Evolutionary conservation across 1,140 invertebrate genomes (phyloP), one percentile per base, ranked within the genome.

Genomic region (Pygmarrhopalites habei): DNA sequence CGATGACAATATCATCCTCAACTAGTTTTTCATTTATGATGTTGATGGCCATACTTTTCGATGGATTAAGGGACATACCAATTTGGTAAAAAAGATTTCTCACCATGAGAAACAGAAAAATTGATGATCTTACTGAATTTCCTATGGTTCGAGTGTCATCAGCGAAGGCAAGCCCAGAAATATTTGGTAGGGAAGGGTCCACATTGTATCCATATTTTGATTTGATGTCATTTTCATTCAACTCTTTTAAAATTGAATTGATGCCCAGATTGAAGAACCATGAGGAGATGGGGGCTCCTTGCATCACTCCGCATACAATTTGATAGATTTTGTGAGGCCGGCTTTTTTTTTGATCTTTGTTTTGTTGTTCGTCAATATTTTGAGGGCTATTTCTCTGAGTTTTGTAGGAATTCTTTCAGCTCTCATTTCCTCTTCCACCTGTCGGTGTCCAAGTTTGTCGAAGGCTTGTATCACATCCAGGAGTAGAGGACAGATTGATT

Each of bases 151-250:
- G 2, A 2, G 30, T 57, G 53, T 57, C 53, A 23, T 57, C 53
- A 4, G 19, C 53, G 25, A 39, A 57, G 5, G 32, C 5, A 15
- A 35, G 32, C 5, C 32, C 5, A 7, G 32, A 35, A 15, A 35
- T 35, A 15, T 39, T 19, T 28, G 7, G 19, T 19, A 2, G 41
- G n/a, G 4, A 17, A 23, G 4, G 2, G 17, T 29, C 7, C 17
- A 55, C 14, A 5, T 32, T 14, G 35, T 21, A 55, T 32, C 52
- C 26, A 25, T 55, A 55, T 55, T 55, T 55, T 46, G 5, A n/a
- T 46, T 19, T 46, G 15, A 46, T 21, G 10, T 46, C 44, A n/a
- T 5, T 5, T 46, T 46, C 44, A n/a, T 46, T n/a, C 15, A 46
- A 5, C 19, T 46, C 5, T 14, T n/a, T 5, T 4, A 46, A 19